Evolutionary conservation across 2,113 vertebrate genomes (phyloP), one percentile per base, ranked within the genome.

Genomic region (Harpagus bidentatus): DNA sequence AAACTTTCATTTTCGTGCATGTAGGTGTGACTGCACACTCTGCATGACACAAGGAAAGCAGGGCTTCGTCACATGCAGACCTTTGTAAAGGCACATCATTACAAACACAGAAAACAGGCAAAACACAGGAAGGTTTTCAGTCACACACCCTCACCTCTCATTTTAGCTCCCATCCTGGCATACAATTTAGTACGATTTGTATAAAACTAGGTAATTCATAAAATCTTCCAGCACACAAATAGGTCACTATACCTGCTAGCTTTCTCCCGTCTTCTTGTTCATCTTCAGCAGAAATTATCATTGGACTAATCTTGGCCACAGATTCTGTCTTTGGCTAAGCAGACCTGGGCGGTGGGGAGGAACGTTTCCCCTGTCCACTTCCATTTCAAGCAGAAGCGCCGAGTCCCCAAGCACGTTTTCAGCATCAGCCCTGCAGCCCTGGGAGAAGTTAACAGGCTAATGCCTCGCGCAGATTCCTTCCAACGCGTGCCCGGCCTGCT

Each of bases 271-370:
- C 23, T 31, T 31, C 59, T 48, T 56, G 20, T 9, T 56, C 22
- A 38, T 56, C 61, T 62, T 26, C 65, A 62, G 50, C 17, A 83
- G 55, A 90, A 96, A 63, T 67, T 36, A 31, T 52, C 9, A 8
- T 21, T 16, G 11, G 32, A 74, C 9, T 8, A 13, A 28, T 8
- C 36, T 42, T n/a, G 42, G 47, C 9, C 43, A 47, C 28, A 9
- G 32, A 31, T 58, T n/a, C 45, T 77, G 28, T n/a, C 45, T 61
- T 72, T 66, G 52, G 13, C 47, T 52, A 34, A 91, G 34, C 16
- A 62, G 80, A 17, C 25, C 3, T 3, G 13, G 21, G 19, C 1
- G 16, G 2, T 16, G 3, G 4, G 18, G 21, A 10, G 5, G 10
- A 52, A 53, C 22, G 3, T 36, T 17, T 80, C 17, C 21, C 16